Evolutionary conservation across 2,797 vertebrate species (phyloP).

Genomic region (Tangara arthus): DNA sequence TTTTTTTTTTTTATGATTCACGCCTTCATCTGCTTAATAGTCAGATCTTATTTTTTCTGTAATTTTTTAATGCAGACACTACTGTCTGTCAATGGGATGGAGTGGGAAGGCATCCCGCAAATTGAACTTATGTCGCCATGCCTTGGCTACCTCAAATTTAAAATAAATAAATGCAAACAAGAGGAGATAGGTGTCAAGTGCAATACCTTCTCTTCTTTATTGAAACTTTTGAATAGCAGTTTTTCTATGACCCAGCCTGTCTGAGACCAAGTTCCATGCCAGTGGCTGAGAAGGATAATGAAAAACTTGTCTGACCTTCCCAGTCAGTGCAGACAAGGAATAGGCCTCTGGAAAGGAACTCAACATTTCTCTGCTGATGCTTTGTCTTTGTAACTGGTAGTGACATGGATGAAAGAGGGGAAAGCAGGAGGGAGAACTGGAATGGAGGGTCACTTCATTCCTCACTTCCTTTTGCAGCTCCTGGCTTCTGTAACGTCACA

Average conservation of each 20-base stretch:
- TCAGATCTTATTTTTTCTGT: background rate
- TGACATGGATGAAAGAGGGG: background rate
- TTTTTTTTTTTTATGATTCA: background rate
- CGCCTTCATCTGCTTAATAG: background rate
- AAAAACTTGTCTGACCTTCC: background rate
- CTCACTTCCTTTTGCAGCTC: background rate
- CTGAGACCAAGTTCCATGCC: background rate
- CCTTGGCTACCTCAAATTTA: background rate
- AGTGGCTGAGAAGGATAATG: background rate
- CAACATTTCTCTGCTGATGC: background rate
- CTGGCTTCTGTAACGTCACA: background rate
- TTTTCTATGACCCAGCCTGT: background rate
- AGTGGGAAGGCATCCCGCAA: background rate
- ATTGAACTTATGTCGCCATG: background rate
- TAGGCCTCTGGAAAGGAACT: background rate
- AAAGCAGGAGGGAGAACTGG: background rate
- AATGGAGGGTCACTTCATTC: background rate
- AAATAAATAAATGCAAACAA: background rate
- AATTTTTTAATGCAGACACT: background rate
- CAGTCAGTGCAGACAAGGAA: background rate
- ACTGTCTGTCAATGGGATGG: background rate
- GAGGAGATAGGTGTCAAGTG: background rate
- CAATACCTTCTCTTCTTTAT: background rate
- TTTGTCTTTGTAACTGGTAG: background rate
- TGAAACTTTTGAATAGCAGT: background rate